Conservation (phyloP, 2,888 invertebrate species). For the Hemithea aestivaria region DNA sequence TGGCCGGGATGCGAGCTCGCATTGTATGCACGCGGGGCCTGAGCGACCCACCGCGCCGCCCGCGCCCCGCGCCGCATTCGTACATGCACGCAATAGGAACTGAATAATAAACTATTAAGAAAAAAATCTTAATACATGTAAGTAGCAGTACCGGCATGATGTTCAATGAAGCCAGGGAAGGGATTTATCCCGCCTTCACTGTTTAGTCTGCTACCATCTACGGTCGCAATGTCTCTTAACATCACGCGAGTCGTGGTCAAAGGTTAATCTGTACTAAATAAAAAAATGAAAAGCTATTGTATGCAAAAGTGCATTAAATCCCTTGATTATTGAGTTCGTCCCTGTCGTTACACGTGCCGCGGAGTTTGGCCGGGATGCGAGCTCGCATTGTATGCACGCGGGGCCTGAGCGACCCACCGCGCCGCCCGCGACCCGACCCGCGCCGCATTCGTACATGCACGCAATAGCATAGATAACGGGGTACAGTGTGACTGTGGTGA, state of each 20-base stretch:
- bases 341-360: constrained; percentile 75
- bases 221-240: too few species aligned
- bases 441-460: constrained; percentile 44
- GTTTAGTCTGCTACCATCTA: too few species aligned
- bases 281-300: constrained; percentile 4
- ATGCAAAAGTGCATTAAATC: constrained; percentile 18
- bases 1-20: constrained; percentile 73
- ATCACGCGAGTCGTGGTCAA: too few species aligned
- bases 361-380: constrained; percentile 69
- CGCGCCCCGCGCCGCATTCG: constrained; percentile 26
- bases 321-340: constrained; percentile 49
- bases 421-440: constrained; percentile 15
- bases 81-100: too few species aligned
- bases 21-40: constrained; percentile 66
- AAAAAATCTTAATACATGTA: too few species aligned
- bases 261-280: too few species aligned
- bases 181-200: too few species aligned
- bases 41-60: constrained; percentile 18
- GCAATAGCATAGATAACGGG: constrained; percentile 41
- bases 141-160: too few species aligned
- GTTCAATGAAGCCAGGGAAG: too few species aligned
- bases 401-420: constrained; percentile 16
- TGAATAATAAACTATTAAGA: too few species aligned
- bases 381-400: constrained; percentile 74
- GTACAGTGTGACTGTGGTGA: constrained; percentile 13